These are phyloP conservation scores for Anthopleura xanthogrammica DNA, from an alignment of 92 coral and sea anemone genomes.

Conservation along the genomic window DNA sequence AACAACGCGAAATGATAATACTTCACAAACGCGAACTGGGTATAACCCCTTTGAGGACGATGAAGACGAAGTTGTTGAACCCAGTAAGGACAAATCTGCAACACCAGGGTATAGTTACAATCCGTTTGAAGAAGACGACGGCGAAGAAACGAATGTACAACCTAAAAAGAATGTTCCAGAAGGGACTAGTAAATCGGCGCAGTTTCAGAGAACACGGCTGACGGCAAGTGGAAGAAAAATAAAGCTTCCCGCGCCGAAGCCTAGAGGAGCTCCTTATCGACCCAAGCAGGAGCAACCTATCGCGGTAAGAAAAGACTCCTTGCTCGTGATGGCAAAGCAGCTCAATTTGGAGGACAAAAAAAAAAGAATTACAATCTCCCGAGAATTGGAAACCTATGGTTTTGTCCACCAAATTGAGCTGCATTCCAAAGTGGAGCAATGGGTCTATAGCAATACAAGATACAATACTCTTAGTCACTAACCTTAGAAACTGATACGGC, in stretches of 20 bases:
- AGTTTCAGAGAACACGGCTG: constrained; percentile 38
- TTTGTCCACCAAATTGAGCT: too few relatives aligned
- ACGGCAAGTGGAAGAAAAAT: constrained; percentile 43
- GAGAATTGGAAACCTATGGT: too few relatives aligned
- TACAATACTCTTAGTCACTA: too few relatives aligned
- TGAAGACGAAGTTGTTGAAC: constrained; percentile 26
- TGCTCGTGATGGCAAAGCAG: too few relatives aligned
- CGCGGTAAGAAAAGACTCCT: constrained; percentile 3
- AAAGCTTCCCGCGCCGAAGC: constrained; percentile 42
- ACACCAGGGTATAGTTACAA: constrained; percentile 34
- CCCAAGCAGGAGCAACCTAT: constrained; percentile 22
- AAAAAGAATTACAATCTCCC: too few relatives aligned
- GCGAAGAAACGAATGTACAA: constrained; percentile 27
- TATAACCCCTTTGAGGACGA: constrained; percentile 89
- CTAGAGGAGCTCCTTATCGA: constrained; percentile 34
- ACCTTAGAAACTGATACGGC: too few relatives aligned
- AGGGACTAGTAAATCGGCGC: constrained; percentile 3
- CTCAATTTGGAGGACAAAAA: too few relatives aligned
- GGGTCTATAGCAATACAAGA: too few relatives aligned
- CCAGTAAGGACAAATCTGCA: constrained; percentile 3
- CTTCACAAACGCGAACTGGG: constrained; percentile 32
- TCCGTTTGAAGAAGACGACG: constrained; percentile 84
- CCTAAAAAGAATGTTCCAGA: constrained; percentile 10
- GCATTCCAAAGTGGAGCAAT: too few relatives aligned
- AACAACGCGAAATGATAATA: constrained; percentile 9